A percentile compares a stretch with the other conserved stretches of the same genome.
Conservation (phyloP, 1,140 invertebrate genomes). For the Lasaia peninsularis region DNA sequence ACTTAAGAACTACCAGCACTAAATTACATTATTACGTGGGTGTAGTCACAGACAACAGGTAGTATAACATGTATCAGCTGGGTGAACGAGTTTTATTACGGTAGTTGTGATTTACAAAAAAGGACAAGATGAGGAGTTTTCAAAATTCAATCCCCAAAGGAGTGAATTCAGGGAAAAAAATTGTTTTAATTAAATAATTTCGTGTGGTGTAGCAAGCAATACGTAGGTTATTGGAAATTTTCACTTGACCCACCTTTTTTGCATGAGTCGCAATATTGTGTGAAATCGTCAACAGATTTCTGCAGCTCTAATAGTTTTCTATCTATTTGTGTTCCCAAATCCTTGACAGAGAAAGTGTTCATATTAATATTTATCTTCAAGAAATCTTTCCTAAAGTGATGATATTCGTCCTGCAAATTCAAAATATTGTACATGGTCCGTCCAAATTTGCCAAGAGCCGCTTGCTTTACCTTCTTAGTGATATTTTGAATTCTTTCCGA, state of each 20-base stretch:
- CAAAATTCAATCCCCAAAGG: no score
- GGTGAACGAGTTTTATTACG: no score
- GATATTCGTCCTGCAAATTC: constrained; percentile 41
- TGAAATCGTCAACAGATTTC: neutral
- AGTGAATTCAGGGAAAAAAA: neutral
- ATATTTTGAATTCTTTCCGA: constrained; percentile 25
- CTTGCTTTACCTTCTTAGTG: constrained; percentile 29
- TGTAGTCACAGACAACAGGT: no score
- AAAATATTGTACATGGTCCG: constrained; percentile 40
- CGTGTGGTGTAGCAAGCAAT: neutral
- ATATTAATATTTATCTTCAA: constrained; percentile 12
- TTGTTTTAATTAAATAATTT: neutral
- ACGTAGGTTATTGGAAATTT: neutral
- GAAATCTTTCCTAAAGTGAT: constrained; percentile 31
- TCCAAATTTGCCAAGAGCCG: constrained; percentile 36
- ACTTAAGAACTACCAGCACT: no score
- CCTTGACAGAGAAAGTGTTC: constrained; percentile 21
- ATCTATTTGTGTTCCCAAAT: constrained; percentile 27
- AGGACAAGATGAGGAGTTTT: no score
- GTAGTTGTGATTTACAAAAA: no score
- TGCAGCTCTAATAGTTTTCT: constrained; percentile 25
- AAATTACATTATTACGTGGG: no score
- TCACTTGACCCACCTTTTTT: neutral
- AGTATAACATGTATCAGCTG: no score
- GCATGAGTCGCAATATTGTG: neutral